Base-by-base conservation (phyloP, 2,113 vertebrate genomes). In the Leucosticte australis region DNA sequence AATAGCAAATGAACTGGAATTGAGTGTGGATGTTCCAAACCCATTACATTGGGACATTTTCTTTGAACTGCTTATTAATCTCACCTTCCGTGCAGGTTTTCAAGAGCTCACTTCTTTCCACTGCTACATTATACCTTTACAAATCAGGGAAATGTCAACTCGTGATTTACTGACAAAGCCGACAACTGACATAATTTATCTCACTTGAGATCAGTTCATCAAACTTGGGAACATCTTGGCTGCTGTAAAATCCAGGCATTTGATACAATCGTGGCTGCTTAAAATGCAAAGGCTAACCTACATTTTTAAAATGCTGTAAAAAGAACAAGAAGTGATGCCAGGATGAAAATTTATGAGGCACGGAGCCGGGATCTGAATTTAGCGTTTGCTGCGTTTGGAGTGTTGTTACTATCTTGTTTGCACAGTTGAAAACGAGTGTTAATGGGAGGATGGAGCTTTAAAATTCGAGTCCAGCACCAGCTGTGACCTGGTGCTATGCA, bases 121-220 rank as follows among this genome's bases (percentile, higher is more conserved):
- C 86, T 56, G 53, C 75, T 71, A 41, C 93, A 87, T 97, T 92
- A 94, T 93, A 96, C 94, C 95, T 89, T 95, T 96, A 96, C 97
- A 97, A 98, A 97, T 92, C 70, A 57, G 96, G 87, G 81, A 97
- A 97, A 96, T 97, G 97, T 97, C 98, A 98, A 82, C 96, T 96
- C 89, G 80, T 64, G 97, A 97, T 97, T 94, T 97, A 97, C 97
- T 96, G 92, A 97, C 96, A 97, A 98, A 98, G 96, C 97, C 44
- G 90, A 96, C 97, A 97, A 97, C 96, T 95, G 97, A 97, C 96
- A 96, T 90, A 87, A 98, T 97, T 98, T 98, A 98, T 98, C 97
- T 98, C 94, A 90, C 96, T 92, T n/a, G 96, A 95, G 97, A 98
- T 98, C 98, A 97, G 97, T 97, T 98, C 98, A 97, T 98, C 98